phyloP scores from a whole-genome alignment of 2,888 invertebrate genomes.

The Netelia virgata region DNA sequence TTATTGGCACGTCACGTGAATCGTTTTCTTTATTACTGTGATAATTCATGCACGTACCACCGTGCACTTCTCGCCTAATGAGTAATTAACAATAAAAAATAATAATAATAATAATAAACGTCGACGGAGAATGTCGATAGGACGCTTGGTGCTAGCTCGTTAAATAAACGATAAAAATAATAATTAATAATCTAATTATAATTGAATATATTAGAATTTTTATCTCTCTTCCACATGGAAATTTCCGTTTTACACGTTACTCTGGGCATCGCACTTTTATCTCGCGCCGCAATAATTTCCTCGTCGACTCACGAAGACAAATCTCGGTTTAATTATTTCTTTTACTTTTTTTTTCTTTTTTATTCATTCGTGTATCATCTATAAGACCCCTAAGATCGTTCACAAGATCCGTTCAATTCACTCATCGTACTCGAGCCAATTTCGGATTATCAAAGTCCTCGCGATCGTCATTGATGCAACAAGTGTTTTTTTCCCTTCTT shows the following conservation, averaged over 20 bases:
- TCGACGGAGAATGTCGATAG: slow-evolving; percentile 55
- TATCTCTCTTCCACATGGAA: slow-evolving; percentile 69
- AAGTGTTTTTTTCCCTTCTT: not conserved
- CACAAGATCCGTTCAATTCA: slow-evolving; percentile 29
- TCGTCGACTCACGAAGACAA: slow-evolving; percentile 34
- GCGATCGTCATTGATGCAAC: not conserved
- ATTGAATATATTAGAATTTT: slow-evolving; percentile 81
- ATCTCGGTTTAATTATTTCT: slow-evolving; percentile 37
- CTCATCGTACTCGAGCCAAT: slow-evolving; percentile 21
- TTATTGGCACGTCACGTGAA: slow-evolving; percentile 9
- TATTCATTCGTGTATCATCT: not conserved
- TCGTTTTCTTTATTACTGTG: slow-evolving; percentile 53
- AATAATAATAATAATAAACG: slow-evolving; percentile 60
- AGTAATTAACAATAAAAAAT: slow-evolving; percentile 59
- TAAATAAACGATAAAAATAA: slow-evolving; percentile 69
- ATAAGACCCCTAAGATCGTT: slow-evolving; percentile 4
- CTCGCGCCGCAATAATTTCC: slow-evolving; percentile 17
- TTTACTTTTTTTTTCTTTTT: not conserved
- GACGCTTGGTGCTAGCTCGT: slow-evolving; percentile 66
- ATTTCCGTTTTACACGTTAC: slow-evolving; percentile 24
- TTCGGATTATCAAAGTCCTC: not conserved
- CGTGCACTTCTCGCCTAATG: slow-evolving; percentile 47
- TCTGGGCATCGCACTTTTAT: not conserved
- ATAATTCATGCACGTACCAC: slow-evolving; percentile 53
- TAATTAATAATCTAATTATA: slow-evolving; percentile 74